phyloP scores from a whole-genome alignment of 1,140 invertebrate species.

The Drosophila paulistorum region DNA sequence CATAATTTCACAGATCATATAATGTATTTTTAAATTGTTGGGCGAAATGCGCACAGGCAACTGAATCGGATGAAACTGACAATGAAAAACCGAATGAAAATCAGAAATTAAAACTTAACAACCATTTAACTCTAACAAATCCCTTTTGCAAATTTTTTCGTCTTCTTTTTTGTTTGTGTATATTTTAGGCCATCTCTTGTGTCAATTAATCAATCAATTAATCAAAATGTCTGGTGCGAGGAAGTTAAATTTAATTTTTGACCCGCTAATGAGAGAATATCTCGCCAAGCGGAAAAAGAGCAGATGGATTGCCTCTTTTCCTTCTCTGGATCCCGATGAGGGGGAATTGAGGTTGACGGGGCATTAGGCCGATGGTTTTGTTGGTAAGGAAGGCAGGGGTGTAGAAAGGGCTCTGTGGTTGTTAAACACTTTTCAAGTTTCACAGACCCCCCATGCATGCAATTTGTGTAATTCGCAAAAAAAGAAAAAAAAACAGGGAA shows the following conservation, averaged over 20 bases:
- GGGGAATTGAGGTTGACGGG: neutral
- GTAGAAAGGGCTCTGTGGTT: neutral
- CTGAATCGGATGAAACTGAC: too few species aligned
- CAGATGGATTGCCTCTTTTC: neutral
- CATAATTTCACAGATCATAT: conserved; percentile 67
- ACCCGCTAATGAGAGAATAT: conserved; percentile 8
- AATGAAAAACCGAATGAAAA: neutral
- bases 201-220: conserved; percentile 65
- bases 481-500: neutral
- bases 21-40: too few species aligned
- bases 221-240: conserved; percentile 39
- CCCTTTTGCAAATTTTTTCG: neutral
- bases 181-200: conserved; percentile 26
- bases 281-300: neutral
- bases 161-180: conserved; percentile 9
- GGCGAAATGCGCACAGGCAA: too few species aligned
- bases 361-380: too few species aligned
- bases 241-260: conserved; percentile 9
- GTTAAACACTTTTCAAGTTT: conserved; percentile 11
- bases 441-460: neutral
- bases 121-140: conserved; percentile 23
- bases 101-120: neutral
- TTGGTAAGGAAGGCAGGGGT: too few species aligned
- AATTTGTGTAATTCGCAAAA: conserved; percentile 2
- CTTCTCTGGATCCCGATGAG: neutral